Evolutionary conservation across 2,888 invertebrate genomes (phyloP).

Genomic region (Athetis lepigone): DNA sequence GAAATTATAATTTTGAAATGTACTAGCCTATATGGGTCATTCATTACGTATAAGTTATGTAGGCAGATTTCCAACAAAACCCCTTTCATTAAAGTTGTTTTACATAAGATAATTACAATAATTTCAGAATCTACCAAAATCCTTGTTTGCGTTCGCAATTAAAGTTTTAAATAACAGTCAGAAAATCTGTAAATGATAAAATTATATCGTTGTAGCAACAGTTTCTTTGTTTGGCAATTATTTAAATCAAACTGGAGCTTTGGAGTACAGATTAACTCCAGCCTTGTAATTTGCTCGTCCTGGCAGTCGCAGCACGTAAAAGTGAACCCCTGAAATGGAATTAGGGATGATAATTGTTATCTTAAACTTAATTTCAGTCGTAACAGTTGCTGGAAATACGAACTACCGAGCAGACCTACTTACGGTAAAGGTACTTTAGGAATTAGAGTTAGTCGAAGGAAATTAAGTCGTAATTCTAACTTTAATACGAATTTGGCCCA

Average conservation of each 20-base stretch:
- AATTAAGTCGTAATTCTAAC: constrained; percentile 20
- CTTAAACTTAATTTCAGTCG: constrained; percentile 49
- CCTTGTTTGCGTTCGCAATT: constrained; percentile 15
- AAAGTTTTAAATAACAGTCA: constrained; percentile 16
- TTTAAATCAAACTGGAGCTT: background rate
- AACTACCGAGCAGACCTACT: constrained; percentile 15
- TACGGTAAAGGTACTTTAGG: constrained; percentile 19
- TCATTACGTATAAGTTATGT: background rate
- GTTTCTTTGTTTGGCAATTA: constrained; percentile 7
- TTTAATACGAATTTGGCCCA: constrained; percentile 14
- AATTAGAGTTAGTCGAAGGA: constrained; percentile 19
- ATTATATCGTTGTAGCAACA: constrained; percentile 11
- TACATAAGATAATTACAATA: constrained; percentile 16
- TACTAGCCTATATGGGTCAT: background rate
- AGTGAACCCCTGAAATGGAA: constrained; percentile 35
- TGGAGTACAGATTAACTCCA: constrained; percentile 12
- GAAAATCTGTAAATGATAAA: constrained; percentile 8
- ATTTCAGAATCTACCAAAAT: constrained; percentile 2
- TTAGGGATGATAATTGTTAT: constrained; percentile 51
- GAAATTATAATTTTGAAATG: background rate
- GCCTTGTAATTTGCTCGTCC: constrained; percentile 20
- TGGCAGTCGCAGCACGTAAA: constrained; percentile 31
- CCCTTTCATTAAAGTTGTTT: constrained; percentile 1
- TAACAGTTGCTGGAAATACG: constrained; percentile 31
- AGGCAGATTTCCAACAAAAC: constrained; percentile 1